These are phyloP conservation scores for Dendroctonus valens DNA, from an alignment of 1,140 invertebrate species.

Conservation along the genomic window DNA sequence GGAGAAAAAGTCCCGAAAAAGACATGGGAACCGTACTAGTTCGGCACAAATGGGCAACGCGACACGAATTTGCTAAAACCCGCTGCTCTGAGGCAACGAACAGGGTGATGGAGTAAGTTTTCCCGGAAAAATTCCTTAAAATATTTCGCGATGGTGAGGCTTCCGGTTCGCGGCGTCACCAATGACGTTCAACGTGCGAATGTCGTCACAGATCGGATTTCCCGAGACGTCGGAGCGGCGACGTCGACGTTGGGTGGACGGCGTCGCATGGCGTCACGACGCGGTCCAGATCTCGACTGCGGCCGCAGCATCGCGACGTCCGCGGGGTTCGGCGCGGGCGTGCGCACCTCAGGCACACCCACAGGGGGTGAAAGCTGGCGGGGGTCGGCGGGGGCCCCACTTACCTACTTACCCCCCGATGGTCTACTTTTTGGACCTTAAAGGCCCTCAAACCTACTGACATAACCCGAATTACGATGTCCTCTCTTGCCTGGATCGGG, in stretches of 20 bases:
- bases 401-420: slow-evolving; percentile 30
- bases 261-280: slow-evolving; percentile 29
- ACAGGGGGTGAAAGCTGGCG: slow-evolving; percentile 19
- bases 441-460: slow-evolving; percentile 38
- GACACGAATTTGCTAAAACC: too few relatives aligned
- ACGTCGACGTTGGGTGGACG: slow-evolving; percentile 9
- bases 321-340: slow-evolving; percentile 33
- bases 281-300: slow-evolving; percentile 35
- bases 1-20: too few relatives aligned
- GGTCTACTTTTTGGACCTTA: slow-evolving; percentile 45
- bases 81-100: too few relatives aligned
- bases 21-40: too few relatives aligned
- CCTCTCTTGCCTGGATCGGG: slow-evolving; percentile 1
- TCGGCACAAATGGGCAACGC: too few relatives aligned
- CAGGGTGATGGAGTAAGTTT: background rate
- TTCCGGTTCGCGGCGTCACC: slow-evolving; percentile 24
- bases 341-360: slow-evolving; percentile 42
- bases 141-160: slow-evolving; percentile 5
- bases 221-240: slow-evolving; percentile 15
- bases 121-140: background rate
- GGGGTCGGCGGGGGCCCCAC: slow-evolving; percentile 18
- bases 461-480: slow-evolving; percentile 23
- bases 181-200: slow-evolving; percentile 27
- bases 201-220: slow-evolving; percentile 31
- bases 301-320: slow-evolving; percentile 30